Conservation (phyloP, 2,888 invertebrate species). For the Rhogogaster chlorosoma region DNA sequence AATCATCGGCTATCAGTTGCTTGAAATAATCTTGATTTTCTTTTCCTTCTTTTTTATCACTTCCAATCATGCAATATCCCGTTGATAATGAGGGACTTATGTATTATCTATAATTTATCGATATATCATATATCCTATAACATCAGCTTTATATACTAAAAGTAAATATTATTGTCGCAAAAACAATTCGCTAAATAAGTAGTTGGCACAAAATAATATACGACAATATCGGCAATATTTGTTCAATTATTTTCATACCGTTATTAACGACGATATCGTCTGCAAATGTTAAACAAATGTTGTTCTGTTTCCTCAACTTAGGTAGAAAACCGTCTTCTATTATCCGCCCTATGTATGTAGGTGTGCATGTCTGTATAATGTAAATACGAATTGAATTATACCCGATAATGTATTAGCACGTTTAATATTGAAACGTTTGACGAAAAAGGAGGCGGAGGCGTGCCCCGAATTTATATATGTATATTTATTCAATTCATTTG, state of each 20-base stretch:
- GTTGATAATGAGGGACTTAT: not conserved
- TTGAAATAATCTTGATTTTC: not conserved
- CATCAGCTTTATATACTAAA: not conserved
- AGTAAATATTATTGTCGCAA: not conserved
- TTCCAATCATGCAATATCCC: not conserved
- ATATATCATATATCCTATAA: not conserved
- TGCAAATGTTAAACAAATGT: not conserved
- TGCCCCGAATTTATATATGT: not conserved
- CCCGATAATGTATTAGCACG: not conserved
- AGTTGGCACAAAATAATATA: not conserved
- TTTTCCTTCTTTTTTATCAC: not conserved
- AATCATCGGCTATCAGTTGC: not conserved
- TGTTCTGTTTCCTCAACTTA: not conserved
- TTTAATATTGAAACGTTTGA: not conserved
- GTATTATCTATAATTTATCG: not conserved
- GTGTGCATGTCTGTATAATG: not conserved
- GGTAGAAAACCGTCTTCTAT: not conserved
- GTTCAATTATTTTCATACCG: not conserved
- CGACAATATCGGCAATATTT: not conserved
- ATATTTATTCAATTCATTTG: constrained; percentile 24
- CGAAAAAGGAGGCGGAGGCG: not conserved
- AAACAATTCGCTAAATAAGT: not conserved
- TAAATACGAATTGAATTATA: not conserved
- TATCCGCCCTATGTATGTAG: not conserved
- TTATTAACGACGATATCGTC: not conserved